Conservation (phyloP, 64 coral and sea anemone species). For the Anthopleura sola region DNA sequence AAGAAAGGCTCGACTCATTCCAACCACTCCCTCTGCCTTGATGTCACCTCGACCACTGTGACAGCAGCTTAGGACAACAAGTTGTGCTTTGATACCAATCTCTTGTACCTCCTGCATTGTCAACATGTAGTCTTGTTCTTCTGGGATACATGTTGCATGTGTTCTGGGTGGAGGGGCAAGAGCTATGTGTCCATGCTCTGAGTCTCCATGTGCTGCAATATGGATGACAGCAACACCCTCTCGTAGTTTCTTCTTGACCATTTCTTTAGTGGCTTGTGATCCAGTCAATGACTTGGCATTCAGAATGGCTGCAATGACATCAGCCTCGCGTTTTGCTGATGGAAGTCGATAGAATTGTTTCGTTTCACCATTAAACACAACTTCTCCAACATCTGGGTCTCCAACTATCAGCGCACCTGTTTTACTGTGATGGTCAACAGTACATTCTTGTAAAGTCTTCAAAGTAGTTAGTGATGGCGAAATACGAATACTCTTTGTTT, state of each 20-base stretch:
- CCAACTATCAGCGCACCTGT: constrained; percentile 35
- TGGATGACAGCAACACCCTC: constrained; percentile 29
- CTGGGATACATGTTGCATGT: neutral
- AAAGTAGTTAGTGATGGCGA: constrained; percentile 29
- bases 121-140: constrained; percentile 36
- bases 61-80: constrained; percentile 56
- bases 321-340: constrained; percentile 17
- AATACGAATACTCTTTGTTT: constrained; percentile 24
- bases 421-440: neutral
- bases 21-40: constrained; percentile 15
- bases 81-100: constrained; percentile 7
- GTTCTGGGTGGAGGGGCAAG: constrained; percentile 4
- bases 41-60: constrained; percentile 36
- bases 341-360: neutral
- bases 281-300: constrained; percentile 5
- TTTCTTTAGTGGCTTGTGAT: constrained; percentile 17
- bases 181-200: constrained; percentile 15
- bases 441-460: constrained; percentile 24
- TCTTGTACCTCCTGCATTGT: constrained; percentile 39
- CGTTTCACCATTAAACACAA: neutral
- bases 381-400: constrained; percentile 19
- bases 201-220: constrained; percentile 37
- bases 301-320: neutral
- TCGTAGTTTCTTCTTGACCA: neutral
- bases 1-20: constrained; percentile 9